Percentiles rank a stretch among this genome's conserved stretches.
Evolutionary conservation across 2,888 invertebrate genomes (phyloP).

Genomic region (Xestia sexstrigata): DNA sequence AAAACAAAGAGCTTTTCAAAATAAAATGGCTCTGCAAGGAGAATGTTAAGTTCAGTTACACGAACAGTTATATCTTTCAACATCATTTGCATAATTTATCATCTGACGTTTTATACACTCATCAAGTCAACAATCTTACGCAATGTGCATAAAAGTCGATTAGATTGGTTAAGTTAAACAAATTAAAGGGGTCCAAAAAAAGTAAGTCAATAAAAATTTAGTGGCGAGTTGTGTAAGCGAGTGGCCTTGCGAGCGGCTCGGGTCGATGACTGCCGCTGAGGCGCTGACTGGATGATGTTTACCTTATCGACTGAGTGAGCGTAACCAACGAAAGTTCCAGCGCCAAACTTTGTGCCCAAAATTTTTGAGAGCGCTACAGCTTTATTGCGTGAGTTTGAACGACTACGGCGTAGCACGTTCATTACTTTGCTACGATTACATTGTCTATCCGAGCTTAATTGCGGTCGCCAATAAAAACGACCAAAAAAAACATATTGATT

Average conservation of each 20-base stretch:
- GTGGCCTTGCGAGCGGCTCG: slow-evolving; percentile 83
- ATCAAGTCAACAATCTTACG: slow-evolving; percentile 31
- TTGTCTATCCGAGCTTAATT: slow-evolving; percentile 32
- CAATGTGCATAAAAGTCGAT: slow-evolving; percentile 45
- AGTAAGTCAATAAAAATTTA: slow-evolving; percentile 78
- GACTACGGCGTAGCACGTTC: slow-evolving; percentile 73
- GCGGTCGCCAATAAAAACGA: slow-evolving; percentile 28
- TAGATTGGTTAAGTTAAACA: slow-evolving; percentile 55
- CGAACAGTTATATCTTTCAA: slow-evolving; percentile 69
- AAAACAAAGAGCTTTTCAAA: slow-evolving; percentile 84
- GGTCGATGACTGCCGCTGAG: slow-evolving; percentile 85
- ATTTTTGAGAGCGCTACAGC: slow-evolving; percentile 71
- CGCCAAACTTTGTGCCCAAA: slow-evolving; percentile 74
- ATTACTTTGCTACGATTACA: slow-evolving; percentile 57
- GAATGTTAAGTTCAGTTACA: slow-evolving; percentile 71
- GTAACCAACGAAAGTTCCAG: slow-evolving; percentile 82
- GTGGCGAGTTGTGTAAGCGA: slow-evolving; percentile 85
- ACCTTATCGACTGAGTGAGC: slow-evolving; percentile 84
- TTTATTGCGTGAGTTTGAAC: slow-evolving; percentile 65
- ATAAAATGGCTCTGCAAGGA: slow-evolving; percentile 68
- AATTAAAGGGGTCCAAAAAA: slow-evolving; percentile 64
- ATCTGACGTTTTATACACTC: slow-evolving; percentile 21
- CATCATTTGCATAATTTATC: slow-evolving; percentile 68
- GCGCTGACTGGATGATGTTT: slow-evolving; percentile 82
- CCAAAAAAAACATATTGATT: slow-evolving; percentile 15